phyloP scores from a whole-genome alignment of 1,140 invertebrate species.

The Papilio glaucus region DNA sequence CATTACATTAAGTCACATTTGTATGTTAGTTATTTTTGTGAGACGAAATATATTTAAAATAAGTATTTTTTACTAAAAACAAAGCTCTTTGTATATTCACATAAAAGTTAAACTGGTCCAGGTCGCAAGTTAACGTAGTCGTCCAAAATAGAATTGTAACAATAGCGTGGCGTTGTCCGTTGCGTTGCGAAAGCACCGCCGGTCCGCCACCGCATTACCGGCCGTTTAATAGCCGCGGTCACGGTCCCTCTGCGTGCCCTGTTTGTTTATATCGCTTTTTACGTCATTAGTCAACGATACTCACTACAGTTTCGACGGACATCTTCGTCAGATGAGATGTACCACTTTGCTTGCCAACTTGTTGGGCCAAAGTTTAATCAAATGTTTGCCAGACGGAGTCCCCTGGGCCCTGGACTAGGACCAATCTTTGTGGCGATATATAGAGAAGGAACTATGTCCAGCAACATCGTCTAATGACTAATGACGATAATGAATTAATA shows the following conservation, averaged over 20 bases:
- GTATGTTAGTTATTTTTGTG: background rate
- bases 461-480: too few species aligned
- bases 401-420: too few species aligned
- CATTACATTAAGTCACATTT: background rate
- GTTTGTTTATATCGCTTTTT: slow-evolving; percentile 27
- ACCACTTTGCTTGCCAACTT: too few species aligned
- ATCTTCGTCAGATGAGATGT: too few species aligned
- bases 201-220: slow-evolving; percentile 16
- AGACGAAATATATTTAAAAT: too few species aligned
- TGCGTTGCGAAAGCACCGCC: slow-evolving; percentile 24
- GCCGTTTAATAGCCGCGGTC: slow-evolving; percentile 23
- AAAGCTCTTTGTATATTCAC: background rate
- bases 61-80: too few species aligned
- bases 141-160: slow-evolving; percentile 20
- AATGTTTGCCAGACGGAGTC: too few species aligned
- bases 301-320: background rate
- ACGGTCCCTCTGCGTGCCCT: slow-evolving; percentile 25
- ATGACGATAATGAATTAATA: too few species aligned
- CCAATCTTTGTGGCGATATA: too few species aligned
- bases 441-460: too few species aligned
- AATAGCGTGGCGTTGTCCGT: slow-evolving; percentile 28
- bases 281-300: slow-evolving; percentile 14
- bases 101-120: background rate
- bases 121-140: slow-evolving; percentile 10
- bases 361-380: too few species aligned